Evolutionary conservation across 2,888 invertebrate genomes (phyloP), one percentile per base, ranked within the genome.

Genomic region (Trissonchulus latispiculum): DNA sequence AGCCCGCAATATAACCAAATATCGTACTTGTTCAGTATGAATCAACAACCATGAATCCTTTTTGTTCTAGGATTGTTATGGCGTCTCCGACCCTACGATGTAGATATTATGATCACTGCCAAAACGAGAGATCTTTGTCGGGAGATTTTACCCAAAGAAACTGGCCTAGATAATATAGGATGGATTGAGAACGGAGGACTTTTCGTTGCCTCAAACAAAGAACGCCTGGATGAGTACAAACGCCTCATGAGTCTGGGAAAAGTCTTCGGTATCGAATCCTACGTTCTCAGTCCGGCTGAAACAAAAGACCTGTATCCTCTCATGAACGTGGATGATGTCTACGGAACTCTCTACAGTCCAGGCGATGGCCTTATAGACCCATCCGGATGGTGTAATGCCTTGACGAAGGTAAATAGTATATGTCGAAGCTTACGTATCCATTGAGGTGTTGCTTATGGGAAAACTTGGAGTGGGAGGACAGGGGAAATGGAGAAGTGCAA

Each of bases 141-240:
- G 72, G 87, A 86, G 69, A 86, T 86, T 37, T 84, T 93, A 72
- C 91, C 92, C 83, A 84, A 88, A 70, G 93, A 94, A 84, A 90
- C 90, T 0, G 93, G 90, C 0, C 85, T 90, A 15, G 87, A 90
- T 83, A 89, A 93, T 0, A 33, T 36, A 28, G 93, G 93, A 0
- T 94, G 91, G 90, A 90, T 89, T 78, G 90, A 91, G 82, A 93
- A 93, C 84, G 94, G 94, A 1, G 93, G 93, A 61, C 87, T 95
- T 79, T 93, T 92, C 83, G 90, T 93, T 77, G 92, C 93, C 2
- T 88, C 89, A 79, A 88, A 87, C 70, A 86, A 89, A 89, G 88
- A 89, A 75, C 87, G 94, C 71, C 86, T 93, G 76, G 89, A 91
- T 83, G 93, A 94, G 85, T 93, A 93, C 83, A 88, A 89, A 82